Evolutionary conservation across 2,888 invertebrate genomes (phyloP), one percentile per base, ranked within the genome.

Genomic region (Axea sp.): DNA sequence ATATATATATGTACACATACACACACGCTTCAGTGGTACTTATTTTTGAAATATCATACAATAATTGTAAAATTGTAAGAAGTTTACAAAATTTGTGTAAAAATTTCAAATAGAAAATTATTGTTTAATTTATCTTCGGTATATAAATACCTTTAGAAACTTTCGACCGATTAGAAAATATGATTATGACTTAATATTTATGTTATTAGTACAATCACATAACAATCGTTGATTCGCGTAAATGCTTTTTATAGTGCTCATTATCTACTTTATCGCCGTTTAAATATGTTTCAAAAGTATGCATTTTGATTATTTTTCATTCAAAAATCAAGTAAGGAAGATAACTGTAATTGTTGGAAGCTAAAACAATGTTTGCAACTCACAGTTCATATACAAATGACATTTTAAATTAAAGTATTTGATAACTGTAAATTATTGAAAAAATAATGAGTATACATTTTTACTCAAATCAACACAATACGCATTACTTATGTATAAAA

Each of bases 111-210:
- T 64, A 64, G 1, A 49, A 64, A 43, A 64, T 41, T 49, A 24
- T 31, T 1, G 8, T 59, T 22, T 8, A 51, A 33, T 51, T 51
- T 15, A 9, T 33, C 8, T 30, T 26, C 15, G 28, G 35, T 49
- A 41, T 62, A 62, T 19, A 49, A 62, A 28, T 45, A 30, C 11
- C 9, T 9, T 26, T 65, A 65, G 53, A 65, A 65, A 65, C 51
- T 33, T 64, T 64, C 12, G 64, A 64, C 64, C 64, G 64, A 64
- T 64, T 64, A 33, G 15, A 64, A 53, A 53, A 53, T 64, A 64
- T 45, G 9, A 51, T 43, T 45, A 35, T 24, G 28, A 35, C 30
- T 26, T 39, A 49, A 24, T 4, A 19, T 39, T 17, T n/a, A 17
- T 14, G n/a, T 11, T 39, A 39, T 7, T 8, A 24, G 6, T 64